Evolutionary conservation across 2,888 invertebrate species (phyloP).

Genomic region (Eustalomyia histrio): DNA sequence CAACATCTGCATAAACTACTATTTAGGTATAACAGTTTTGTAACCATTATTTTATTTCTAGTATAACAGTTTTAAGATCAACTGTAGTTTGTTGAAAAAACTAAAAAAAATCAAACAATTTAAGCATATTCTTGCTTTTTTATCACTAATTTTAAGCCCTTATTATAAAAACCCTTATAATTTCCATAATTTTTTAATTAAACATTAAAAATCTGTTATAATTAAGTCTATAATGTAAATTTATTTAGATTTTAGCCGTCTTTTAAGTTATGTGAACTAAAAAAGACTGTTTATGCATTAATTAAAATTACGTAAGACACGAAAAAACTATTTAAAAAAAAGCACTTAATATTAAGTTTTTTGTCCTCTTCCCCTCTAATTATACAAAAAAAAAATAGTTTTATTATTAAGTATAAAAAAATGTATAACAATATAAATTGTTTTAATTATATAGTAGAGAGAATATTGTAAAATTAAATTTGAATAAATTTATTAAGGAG

Average conservation of each 20-base stretch:
- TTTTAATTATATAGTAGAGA: neutral
- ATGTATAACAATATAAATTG: neutral
- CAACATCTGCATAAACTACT: too few species aligned
- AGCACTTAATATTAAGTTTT: constrained; percentile 33
- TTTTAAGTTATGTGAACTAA: constrained; percentile 74
- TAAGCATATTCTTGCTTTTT: constrained; percentile 46
- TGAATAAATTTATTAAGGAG: neutral
- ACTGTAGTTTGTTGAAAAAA: constrained; percentile 1
- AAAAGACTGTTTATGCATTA: constrained; percentile 78
- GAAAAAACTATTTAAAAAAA: constrained; percentile 33
- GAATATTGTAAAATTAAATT: neutral
- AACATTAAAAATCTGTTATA: constrained; percentile 45
- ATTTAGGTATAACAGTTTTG: constrained; percentile 2
- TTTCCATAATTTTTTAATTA: constrained; percentile 37
- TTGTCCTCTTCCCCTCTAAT: neutral
- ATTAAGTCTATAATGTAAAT: constrained; percentile 35
- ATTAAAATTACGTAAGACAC: constrained; percentile 58
- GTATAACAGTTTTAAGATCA: constrained; percentile 21
- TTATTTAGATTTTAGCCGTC: constrained; percentile 64
- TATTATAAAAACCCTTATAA: constrained; percentile 22
- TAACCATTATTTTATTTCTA: neutral
- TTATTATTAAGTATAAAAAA: constrained; percentile 23
- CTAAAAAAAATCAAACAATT: constrained; percentile 36
- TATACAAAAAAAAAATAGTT: constrained; percentile 3
- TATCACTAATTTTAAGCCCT: constrained; percentile 52